A percentile compares a stretch with the other conserved stretches of the same genome.
These are phyloP conservation scores for Drosophila vallismaia DNA, from an alignment of 2,888 invertebrate genomes.

Conservation along the genomic window DNA sequence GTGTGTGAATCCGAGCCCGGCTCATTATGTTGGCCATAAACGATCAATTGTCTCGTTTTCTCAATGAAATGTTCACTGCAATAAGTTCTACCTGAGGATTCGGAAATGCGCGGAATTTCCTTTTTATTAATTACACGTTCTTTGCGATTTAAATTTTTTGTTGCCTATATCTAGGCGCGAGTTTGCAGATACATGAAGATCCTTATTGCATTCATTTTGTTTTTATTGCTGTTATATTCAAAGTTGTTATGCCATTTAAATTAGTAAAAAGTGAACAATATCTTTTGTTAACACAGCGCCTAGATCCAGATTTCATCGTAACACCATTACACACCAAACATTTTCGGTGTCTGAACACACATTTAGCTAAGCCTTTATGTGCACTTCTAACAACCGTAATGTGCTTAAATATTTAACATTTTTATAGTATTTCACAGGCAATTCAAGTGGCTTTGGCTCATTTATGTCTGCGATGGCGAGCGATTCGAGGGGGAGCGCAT, in stretches of 20 bases:
- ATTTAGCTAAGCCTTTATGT: conserved; percentile 53
- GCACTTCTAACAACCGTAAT: conserved; percentile 70
- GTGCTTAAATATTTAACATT: conserved; percentile 77
- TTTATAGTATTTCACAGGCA: conserved; percentile 67
- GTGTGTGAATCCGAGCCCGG: conserved; percentile 18
- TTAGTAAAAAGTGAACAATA: not conserved
- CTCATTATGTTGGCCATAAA: conserved; percentile 61
- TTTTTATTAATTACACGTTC: not conserved
- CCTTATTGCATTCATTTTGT: not conserved
- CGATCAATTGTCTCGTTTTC: conserved; percentile 59
- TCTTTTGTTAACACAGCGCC: not conserved
- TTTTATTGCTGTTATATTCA: not conserved
- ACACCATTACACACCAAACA: conserved; percentile 32
- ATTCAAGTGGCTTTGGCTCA: conserved; percentile 56
- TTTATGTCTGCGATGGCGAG: conserved; percentile 60
- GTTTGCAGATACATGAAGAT: not conserved
- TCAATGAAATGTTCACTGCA: conserved; percentile 60
- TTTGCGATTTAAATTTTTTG: not conserved
- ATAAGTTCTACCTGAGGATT: conserved; percentile 54
- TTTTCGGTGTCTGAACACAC: conserved; percentile 26
- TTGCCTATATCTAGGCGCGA: conserved; percentile 2
- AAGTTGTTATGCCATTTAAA: not conserved
- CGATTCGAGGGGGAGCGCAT: conserved; percentile 34
- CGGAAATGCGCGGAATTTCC: conserved; percentile 51
- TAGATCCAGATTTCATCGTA: conserved; percentile 24